Percentiles rank a stretch among this genome's conserved stretches.
phyloP scores from a whole-genome alignment of 1,140 invertebrate genomes.

The Sycophaga agraensis region DNA sequence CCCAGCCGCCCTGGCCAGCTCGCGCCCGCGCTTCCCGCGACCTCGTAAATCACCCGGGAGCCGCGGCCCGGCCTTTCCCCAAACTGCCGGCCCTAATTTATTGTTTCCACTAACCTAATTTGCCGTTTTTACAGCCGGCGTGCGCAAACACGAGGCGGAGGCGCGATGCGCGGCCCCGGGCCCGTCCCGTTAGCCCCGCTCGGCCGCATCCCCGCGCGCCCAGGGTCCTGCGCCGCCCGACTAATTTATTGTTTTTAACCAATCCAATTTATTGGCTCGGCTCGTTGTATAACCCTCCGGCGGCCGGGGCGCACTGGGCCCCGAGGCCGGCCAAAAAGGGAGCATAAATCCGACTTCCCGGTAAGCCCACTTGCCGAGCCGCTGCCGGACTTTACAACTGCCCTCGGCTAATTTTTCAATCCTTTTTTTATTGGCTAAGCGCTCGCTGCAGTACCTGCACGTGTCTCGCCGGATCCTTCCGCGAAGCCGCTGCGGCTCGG shows the following conservation, averaged over 20 bases:
- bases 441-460: too few relatives aligned
- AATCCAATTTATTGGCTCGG: constrained; percentile 13
- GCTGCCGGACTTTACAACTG: too few relatives aligned
- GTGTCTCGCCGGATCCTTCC: too few relatives aligned
- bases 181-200: neutral
- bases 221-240: neutral
- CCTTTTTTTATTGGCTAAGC: constrained; percentile 24
- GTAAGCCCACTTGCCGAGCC: too few relatives aligned
- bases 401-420: constrained; percentile 23
- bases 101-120: neutral
- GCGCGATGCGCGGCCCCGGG: too few relatives aligned
- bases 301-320: neutral
- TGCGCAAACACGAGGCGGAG: too few relatives aligned
- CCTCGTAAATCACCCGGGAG: too few relatives aligned
- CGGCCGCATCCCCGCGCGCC: too few relatives aligned
- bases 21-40: too few relatives aligned
- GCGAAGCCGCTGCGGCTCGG: constrained; percentile 2
- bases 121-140: constrained; percentile 1
- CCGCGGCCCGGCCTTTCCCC: too few relatives aligned
- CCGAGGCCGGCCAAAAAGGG: constrained; percentile 2
- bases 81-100: constrained; percentile 6
- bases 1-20: too few relatives aligned
- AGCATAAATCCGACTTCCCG: constrained; percentile 18
- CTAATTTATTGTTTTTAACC: constrained; percentile 26
- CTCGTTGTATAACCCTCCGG: too few relatives aligned